Evolutionary conservation across 2,888 invertebrate species (phyloP).

Genomic region (Muscina levida): DNA sequence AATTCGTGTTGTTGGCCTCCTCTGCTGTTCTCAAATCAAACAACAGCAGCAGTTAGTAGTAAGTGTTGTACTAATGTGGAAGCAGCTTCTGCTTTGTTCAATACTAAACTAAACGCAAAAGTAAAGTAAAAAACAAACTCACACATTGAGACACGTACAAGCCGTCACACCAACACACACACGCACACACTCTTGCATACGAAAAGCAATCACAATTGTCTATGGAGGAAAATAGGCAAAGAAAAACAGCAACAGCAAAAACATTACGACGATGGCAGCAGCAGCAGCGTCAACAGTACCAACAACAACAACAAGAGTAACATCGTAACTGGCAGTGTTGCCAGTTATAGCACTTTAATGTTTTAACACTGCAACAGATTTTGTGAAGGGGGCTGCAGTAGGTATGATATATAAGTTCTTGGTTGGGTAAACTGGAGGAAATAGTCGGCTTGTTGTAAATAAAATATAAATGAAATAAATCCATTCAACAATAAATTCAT

Average conservation of each 20-base stretch:
- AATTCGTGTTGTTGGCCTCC: neutral
- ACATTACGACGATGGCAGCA: conserved; percentile 2
- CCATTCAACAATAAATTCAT: too few relatives aligned
- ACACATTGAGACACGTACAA: conserved; percentile 28
- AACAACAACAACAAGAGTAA: conserved; percentile 7
- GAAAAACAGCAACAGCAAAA: conserved; percentile 27
- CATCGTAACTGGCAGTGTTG: neutral
- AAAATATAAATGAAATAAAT: too few relatives aligned
- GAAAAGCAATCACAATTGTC: neutral
- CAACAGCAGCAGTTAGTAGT: conserved; percentile 55
- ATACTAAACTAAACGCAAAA: conserved; percentile 63
- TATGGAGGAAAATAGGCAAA: conserved; percentile 39
- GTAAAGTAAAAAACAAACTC: conserved; percentile 25
- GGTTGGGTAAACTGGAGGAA: too few relatives aligned
- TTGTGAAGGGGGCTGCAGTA: too few relatives aligned
- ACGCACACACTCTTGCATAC: neutral
- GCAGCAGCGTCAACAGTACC: conserved; percentile 14
- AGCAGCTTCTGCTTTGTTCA: conserved; percentile 65
- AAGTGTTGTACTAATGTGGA: conserved; percentile 55
- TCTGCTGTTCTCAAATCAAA: conserved; percentile 10
- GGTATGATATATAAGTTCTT: too few relatives aligned
- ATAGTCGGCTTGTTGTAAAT: too few relatives aligned
- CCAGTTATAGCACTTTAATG: too few relatives aligned
- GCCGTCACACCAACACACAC: too few relatives aligned
- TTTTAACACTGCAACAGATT: too few relatives aligned